Base-by-base conservation (phyloP, 1,140 invertebrate genomes). In the Calosoma granatense region DNA sequence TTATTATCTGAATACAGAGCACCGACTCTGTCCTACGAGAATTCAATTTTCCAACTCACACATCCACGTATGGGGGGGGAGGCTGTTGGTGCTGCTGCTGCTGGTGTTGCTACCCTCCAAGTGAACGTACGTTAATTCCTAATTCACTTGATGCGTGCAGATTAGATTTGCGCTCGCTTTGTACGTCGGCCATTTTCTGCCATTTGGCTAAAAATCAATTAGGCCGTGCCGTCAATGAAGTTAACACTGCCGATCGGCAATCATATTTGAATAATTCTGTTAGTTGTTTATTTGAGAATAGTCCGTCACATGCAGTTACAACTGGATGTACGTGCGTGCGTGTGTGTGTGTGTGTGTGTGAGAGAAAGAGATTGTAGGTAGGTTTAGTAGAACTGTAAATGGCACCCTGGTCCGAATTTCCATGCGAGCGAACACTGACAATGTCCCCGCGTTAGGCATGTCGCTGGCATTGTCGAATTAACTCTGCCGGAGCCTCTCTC, bases 151-250 rank as follows among this genome's bases (percentile, higher is more conserved):
- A 47, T 47, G 41, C 3, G 3, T 47, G 9, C 41, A 47, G 41
- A 47, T 47, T 47, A 47, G 41, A 47, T 47, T 47, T 47, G 41
- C 41, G 17, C 41, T 17, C 41, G 41, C 41, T 47, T 47, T 47
- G 41, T 12, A 11, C 41, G 17, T n/a, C 26, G 9, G 17, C 41
- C 41, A 47, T 47, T 47, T 47, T 47, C 41, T 47, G 41, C 41
- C 41, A 47, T 47, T 47, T 47, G 41, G 41, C 9, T 17, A 47
- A 47, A 47, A 47, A 47, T 47, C 41, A 47, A 47, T 47, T 47
- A 12, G 41, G 41, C 4, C n/a, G n/a, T 47, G 6, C 41, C 41
- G 41, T 47, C 41, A 47, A 47, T 47, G 41, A 3, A 4, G 17
- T 47, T 47, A 47, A 47, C 41, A 47, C 41, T 17, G 41, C 9